phyloP scores from a whole-genome alignment of 2,113 vertebrate species.

The Chaetodon trifascialis region DNA sequence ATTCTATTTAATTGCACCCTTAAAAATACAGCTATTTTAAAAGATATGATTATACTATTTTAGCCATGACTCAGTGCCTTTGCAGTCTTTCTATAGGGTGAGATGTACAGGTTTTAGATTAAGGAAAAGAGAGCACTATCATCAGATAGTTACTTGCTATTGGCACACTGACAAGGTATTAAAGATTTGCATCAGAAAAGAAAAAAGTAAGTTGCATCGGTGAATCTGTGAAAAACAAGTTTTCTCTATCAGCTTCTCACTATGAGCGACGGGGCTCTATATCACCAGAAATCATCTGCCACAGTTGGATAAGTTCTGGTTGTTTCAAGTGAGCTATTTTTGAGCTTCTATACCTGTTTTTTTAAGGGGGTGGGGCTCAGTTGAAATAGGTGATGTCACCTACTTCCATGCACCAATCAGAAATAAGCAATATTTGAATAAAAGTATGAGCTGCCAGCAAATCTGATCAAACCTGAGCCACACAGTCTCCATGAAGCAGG shows the following conservation, averaged over 20 bases:
- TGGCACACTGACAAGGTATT: not conserved
- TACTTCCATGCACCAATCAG: not conserved
- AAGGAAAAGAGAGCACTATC: not conserved
- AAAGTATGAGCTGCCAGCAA: not conserved
- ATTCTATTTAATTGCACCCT: no score
- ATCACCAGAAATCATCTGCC: not conserved
- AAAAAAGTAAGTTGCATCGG: not conserved
- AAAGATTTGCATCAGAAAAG: not conserved
- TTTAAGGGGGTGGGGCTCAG: not conserved
- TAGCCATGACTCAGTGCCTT: not conserved
- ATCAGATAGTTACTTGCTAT: not conserved
- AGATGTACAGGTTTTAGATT: not conserved
- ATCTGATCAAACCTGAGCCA: not conserved
- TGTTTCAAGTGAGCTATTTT: constrained; percentile 7
- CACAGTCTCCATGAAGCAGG: not conserved
- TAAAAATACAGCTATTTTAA: no score
- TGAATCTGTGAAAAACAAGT: not conserved
- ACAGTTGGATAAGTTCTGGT: not conserved
- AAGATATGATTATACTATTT: not conserved
- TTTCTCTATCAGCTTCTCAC: constrained; percentile 6
- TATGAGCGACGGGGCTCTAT: not conserved
- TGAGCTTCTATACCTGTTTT: not conserved
- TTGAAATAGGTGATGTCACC: not conserved
- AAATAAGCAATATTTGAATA: not conserved
- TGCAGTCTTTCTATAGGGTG: not conserved